Evolutionary conservation across 2,888 invertebrate species (phyloP).

Genomic region (Microctonus hyperodae): DNA sequence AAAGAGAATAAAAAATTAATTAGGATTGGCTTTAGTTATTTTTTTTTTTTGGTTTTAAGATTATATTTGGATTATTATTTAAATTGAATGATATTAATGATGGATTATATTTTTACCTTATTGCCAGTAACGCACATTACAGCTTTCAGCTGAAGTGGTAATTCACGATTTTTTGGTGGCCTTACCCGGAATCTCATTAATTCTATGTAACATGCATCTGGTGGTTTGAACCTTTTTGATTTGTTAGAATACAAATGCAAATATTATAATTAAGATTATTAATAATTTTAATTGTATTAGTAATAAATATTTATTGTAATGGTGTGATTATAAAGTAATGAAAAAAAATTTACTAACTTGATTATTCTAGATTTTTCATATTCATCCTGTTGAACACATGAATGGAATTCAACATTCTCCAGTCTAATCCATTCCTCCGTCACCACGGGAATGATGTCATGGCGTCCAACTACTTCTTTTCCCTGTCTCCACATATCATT

Average conservation of each 20-base stretch:
- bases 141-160: slow-evolving; percentile 93
- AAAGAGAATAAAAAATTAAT: too few species aligned
- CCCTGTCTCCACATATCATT: slow-evolving; percentile 98
- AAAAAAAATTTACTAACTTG: slow-evolving; percentile 68
- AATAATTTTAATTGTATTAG: slow-evolving; percentile 6
- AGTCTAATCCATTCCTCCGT: slow-evolving; percentile 99
- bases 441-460: slow-evolving; percentile 98
- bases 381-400: slow-evolving; percentile 89
- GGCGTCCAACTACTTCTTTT: slow-evolving; percentile 97
- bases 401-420: slow-evolving; percentile 93
- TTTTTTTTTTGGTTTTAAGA: too few species aligned
- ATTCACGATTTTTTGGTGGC: slow-evolving; percentile 94
- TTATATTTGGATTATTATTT: not conserved
- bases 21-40: too few species aligned
- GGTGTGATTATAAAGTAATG: not conserved
- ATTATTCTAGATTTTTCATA: slow-evolving; percentile 86
- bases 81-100: not conserved
- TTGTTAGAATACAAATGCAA: slow-evolving; percentile 35
- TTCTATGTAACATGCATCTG: slow-evolving; percentile 98
- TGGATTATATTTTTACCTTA: slow-evolving; percentile 66
- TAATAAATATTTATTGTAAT: slow-evolving; percentile 4
- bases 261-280: slow-evolving; percentile 36
- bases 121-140: slow-evolving; percentile 87
- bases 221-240: slow-evolving; percentile 84
- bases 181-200: slow-evolving; percentile 94